Percentiles rank a stretch among this genome's conserved stretches.
These are phyloP conservation scores for Spilarctia lutea DNA, from an alignment of 2,888 invertebrate genomes.

Conservation along the genomic window DNA sequence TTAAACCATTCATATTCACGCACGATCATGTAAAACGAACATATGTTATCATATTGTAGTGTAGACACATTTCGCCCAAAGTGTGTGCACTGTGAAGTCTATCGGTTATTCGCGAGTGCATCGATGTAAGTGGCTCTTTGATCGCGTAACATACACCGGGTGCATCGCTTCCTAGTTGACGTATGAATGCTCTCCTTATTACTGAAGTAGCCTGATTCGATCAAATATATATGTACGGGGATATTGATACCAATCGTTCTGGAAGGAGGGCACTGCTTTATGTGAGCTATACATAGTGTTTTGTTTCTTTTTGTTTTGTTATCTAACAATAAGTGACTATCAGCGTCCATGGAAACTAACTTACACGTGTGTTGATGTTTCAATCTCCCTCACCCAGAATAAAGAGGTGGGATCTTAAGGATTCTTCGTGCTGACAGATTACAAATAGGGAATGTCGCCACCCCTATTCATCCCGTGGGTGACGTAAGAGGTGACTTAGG, in stretches of 20 bases:
- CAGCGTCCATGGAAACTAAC: no score
- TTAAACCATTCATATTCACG: neutral
- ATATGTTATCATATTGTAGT: neutral
- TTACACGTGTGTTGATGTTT: no score
- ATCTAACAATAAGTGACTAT: no score
- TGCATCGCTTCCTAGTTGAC: slow-evolving; percentile 66
- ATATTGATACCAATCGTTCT: neutral
- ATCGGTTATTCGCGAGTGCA: slow-evolving; percentile 55
- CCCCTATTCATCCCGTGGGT: no score
- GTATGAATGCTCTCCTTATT: slow-evolving; percentile 65
- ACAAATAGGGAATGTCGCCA: no score
- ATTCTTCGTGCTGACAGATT: no score
- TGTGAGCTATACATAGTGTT: neutral
- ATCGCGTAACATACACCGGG: slow-evolving; percentile 65
- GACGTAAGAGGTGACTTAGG: no score
- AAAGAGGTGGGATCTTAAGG: no score
- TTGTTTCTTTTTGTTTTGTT: neutral
- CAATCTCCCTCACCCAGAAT: no score
- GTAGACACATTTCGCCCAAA: slow-evolving; percentile 33
- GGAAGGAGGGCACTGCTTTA: neutral
- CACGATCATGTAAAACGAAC: neutral
- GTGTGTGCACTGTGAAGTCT: slow-evolving; percentile 45
- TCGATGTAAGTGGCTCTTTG: slow-evolving; percentile 70
- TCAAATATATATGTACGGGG: slow-evolving; percentile 10
- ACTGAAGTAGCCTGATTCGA: slow-evolving; percentile 55